Conservation (phyloP, 1,140 invertebrate species). For the Acromyrmex charruanus region DNA sequence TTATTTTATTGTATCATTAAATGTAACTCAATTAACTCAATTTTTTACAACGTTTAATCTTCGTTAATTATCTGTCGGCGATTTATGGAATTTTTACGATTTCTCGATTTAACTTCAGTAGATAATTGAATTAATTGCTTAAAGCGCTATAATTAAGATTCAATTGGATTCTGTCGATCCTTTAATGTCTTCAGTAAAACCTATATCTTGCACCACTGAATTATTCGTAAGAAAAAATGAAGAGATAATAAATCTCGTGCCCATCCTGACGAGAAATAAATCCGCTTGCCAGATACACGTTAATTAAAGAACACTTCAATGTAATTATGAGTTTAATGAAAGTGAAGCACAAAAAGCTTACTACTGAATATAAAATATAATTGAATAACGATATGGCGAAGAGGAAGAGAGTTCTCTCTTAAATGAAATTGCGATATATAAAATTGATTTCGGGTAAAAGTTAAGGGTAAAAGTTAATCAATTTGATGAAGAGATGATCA, state of each 20-base stretch:
- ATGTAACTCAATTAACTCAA: not conserved
- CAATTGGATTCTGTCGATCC: not conserved
- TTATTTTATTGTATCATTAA: not conserved
- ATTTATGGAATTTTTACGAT: constrained; percentile 22
- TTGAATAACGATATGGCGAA: constrained; percentile 16
- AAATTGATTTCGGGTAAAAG: constrained; percentile 26
- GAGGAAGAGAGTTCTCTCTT: not conserved
- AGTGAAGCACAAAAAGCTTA: not conserved
- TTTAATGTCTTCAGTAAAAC: constrained; percentile 38
- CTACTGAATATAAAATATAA: constrained; percentile 54
- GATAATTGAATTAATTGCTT: constrained; percentile 10
- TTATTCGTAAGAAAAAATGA: constrained; percentile 20
- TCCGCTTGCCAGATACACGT: constrained; percentile 33
- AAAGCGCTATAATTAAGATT: constrained; percentile 17
- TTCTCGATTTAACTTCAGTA: not conserved
- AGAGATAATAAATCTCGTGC: constrained; percentile 35
- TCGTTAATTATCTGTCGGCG: not conserved
- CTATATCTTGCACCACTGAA: constrained; percentile 16
- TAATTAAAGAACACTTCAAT: constrained; percentile 54
- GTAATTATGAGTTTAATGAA: constrained; percentile 48
- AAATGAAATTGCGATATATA: constrained; percentile 5
- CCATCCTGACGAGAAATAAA: constrained; percentile 29
- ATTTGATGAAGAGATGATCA: not conserved
- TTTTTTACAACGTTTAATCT: not conserved
- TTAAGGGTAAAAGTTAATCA: not conserved